Conservation (phyloP, 2,113 vertebrate species). For the Cynopterus brachyotis region DNA sequence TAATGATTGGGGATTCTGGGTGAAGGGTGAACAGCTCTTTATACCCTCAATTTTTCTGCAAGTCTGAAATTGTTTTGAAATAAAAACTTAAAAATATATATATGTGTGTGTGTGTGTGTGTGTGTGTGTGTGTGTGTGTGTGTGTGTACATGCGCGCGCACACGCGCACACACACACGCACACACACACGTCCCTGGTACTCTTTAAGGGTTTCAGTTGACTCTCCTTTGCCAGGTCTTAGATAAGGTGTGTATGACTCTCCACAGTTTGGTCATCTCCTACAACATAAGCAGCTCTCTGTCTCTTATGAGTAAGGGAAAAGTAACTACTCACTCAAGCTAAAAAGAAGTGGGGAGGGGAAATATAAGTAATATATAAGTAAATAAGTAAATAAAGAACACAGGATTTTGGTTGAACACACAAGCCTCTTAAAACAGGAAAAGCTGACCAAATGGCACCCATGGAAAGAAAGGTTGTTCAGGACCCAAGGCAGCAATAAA, state of each 20-base stretch:
- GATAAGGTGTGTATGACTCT: neutral
- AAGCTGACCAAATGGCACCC: neutral
- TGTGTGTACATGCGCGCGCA: too few species aligned
- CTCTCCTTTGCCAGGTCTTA: neutral
- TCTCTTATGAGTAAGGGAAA: neutral
- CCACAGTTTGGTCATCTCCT: neutral
- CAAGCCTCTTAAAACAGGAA: neutral
- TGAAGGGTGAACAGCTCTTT: neutral
- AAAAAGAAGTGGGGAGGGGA: neutral
- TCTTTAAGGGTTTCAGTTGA: neutral
- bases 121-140: too few species aligned
- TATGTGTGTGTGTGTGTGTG: too few species aligned
- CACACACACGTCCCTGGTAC: neutral
- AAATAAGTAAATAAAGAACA: neutral
- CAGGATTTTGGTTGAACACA: neutral
- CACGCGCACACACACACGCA: too few species aligned
- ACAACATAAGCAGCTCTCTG: neutral
- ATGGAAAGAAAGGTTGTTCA: neutral
- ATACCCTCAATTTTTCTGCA: neutral
- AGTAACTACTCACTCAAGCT: neutral
- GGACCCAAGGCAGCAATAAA: neutral
- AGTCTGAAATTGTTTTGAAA: constrained; percentile 25
- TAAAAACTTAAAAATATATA: neutral
- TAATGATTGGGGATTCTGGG: constrained; percentile 13
- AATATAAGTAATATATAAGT: neutral